Evolutionary conservation across 2,888 invertebrate genomes (phyloP), one percentile per base, ranked within the genome.

Genomic region (Cheilosia pagana): DNA sequence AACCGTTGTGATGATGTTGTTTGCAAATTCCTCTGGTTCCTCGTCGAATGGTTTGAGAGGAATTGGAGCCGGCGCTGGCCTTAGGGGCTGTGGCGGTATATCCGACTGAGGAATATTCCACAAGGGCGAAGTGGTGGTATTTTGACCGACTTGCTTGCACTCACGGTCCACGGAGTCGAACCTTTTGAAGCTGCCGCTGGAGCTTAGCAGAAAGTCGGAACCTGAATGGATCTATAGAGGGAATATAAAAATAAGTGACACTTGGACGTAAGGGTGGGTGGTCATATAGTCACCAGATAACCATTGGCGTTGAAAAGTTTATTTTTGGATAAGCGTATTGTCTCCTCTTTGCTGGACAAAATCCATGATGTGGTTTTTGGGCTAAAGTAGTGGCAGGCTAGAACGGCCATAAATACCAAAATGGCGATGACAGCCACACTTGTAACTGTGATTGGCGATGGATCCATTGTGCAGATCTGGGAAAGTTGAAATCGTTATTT

Each of bases 11-110:
- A 87, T 48, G 16, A 82, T 81, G 74, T 81, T 65, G 57, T 62
- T 52, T 68, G 76, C 87, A 1, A 90, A 88, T 28, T 89, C 88
- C 68, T 91, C 90, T 19, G 89, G 88, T 0, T 90, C 89, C n/a
- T 90, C 89, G 83, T 88, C 88, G 1, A 87, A 83, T 28, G 87
- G 88, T 23, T 68, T 88, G 0, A 88, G 50, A 3, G 86, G 65
- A 43, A 79, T 53, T n/a, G 90, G 92, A 23, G 91, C 91, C 14
- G 95, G 94, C 12, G 95, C 94, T 4, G 95, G 94, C 63, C 95
- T 90, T 78, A 95, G 89, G 0, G 95, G 95, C 88, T 95, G 95
- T 3, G 95, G 95, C 4, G 95, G 95, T 88, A 95, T 94, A 76
- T 92, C 91, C 28, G 88, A 88, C 81, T 89, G 89, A 2, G 90